phyloP scores from a whole-genome alignment of 2,113 vertebrate genomes.

The Amazona vittata region DNA sequence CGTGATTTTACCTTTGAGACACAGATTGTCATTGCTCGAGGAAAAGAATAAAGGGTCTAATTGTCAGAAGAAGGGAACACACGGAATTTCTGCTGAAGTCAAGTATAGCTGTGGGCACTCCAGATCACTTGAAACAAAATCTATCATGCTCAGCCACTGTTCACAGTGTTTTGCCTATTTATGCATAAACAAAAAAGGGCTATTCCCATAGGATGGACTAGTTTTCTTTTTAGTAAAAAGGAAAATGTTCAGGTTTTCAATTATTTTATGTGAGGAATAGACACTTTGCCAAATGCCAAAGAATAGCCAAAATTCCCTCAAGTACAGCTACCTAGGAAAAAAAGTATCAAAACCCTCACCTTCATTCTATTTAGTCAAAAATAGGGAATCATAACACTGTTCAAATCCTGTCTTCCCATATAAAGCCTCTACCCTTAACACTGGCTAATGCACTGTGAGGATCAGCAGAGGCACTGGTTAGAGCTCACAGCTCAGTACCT shows the following conservation, averaged over 20 bases:
- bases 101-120: slow-evolving; percentile 26
- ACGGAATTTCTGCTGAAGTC: slow-evolving; percentile 29
- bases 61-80: slow-evolving; percentile 2
- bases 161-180: not conserved
- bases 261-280: not conserved
- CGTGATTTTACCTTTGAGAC: slow-evolving; percentile 18
- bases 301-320: not conserved
- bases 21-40: not conserved
- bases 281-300: not conserved
- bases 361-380: not conserved
- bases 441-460: not conserved
- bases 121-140: not conserved
- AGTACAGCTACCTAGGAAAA: not conserved
- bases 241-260: not conserved
- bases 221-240: not conserved
- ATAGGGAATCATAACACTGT: not conserved
- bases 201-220: not conserved
- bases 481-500: fast-evolving
- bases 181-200: not conserved
- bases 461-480: not conserved
- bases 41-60: slow-evolving; percentile 14
- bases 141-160: not conserved
- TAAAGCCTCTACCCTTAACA: not conserved
- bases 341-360: not conserved
- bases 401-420: not conserved